A percentile compares a stretch with the other conserved stretches of the same genome.
Evolutionary conservation across 2,113 vertebrate species (phyloP).

Genomic region (Herpetotheres cachinnans): DNA sequence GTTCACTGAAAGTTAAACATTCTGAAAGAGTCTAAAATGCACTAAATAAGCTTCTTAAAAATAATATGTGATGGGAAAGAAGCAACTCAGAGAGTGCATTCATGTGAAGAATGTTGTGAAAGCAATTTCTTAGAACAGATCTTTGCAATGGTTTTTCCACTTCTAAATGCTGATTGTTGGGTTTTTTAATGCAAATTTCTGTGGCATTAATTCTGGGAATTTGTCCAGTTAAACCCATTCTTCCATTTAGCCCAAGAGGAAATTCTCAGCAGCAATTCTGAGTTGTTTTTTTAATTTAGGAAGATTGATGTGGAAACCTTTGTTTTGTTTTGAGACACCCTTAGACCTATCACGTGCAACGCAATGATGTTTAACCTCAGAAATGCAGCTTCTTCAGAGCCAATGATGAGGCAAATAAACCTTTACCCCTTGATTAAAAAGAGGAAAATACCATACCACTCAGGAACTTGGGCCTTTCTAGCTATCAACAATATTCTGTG

Average conservation of each 20-base stretch:
- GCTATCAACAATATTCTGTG: slow-evolving; percentile 36
- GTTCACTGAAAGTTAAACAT: slow-evolving; percentile 45
- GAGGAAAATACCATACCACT: background rate
- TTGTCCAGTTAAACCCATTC: slow-evolving; percentile 45
- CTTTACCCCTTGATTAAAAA: background rate
- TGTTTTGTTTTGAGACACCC: background rate
- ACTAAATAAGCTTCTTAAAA: background rate
- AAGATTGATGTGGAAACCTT: slow-evolving; percentile 8
- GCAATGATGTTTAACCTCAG: background rate
- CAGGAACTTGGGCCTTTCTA: background rate
- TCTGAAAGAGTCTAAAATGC: background rate
- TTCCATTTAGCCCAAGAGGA: slow-evolving; percentile 40
- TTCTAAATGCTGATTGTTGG: slow-evolving; percentile 18
- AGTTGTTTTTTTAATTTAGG: background rate
- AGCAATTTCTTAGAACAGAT: slow-evolving; percentile 22
- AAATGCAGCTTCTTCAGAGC: background rate
- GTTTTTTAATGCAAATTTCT: slow-evolving; percentile 49
- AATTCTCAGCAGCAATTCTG: background rate
- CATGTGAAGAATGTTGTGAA: slow-evolving; percentile 24
- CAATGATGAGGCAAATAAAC: background rate
- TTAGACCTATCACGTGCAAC: background rate
- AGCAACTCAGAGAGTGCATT: background rate
- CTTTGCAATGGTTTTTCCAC: slow-evolving; percentile 3
- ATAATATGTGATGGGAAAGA: background rate
- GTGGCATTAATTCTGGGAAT: slow-evolving; percentile 56